Evolutionary conservation across 1,140 invertebrate species (phyloP).

Genomic region (Rhynchophorus ferrugineus): DNA sequence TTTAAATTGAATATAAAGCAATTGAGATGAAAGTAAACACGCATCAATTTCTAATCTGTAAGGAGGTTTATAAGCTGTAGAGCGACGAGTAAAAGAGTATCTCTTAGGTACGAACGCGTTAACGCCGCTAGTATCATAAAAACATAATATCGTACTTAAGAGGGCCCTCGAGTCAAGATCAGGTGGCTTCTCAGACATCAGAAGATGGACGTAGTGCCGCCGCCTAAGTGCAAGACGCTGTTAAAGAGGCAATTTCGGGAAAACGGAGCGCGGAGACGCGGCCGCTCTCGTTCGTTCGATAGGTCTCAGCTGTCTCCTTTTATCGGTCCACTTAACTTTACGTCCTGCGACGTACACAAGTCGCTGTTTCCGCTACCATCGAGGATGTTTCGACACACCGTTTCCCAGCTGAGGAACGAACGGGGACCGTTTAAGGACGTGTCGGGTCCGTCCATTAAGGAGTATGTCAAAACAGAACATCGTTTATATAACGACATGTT

Average conservation of each 20-base stretch:
- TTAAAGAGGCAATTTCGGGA: conserved; percentile 11
- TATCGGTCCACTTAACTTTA: conserved; percentile 7
- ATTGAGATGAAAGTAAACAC: too few relatives aligned
- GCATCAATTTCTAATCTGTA: too few relatives aligned
- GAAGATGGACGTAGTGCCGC: conserved; percentile 10
- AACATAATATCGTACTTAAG: conserved; percentile 17
- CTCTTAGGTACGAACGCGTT: too few relatives aligned
- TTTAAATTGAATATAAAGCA: too few relatives aligned
- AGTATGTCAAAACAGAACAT: too few relatives aligned
- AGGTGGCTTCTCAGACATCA: conserved; percentile 12
- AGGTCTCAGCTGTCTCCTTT: conserved; percentile 13
- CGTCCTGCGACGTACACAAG: background rate
- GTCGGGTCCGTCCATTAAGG: too few relatives aligned
- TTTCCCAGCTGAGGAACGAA: too few relatives aligned
- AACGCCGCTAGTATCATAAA: conserved; percentile 16
- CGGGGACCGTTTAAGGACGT: too few relatives aligned
- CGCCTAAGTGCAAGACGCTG: conserved; percentile 15
- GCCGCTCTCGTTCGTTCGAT: too few relatives aligned
- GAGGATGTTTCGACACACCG: too few relatives aligned
- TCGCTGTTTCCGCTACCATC: too few relatives aligned
- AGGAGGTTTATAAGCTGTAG: background rate
- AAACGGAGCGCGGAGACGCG: conserved; percentile 2
- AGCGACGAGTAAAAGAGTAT: background rate
- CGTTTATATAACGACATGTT: too few relatives aligned
- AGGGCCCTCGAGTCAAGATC: conserved; percentile 12